These are phyloP conservation scores for Ichneumoninae sp. DNA, from an alignment of 2,888 invertebrate species.

Conservation along the genomic window DNA sequence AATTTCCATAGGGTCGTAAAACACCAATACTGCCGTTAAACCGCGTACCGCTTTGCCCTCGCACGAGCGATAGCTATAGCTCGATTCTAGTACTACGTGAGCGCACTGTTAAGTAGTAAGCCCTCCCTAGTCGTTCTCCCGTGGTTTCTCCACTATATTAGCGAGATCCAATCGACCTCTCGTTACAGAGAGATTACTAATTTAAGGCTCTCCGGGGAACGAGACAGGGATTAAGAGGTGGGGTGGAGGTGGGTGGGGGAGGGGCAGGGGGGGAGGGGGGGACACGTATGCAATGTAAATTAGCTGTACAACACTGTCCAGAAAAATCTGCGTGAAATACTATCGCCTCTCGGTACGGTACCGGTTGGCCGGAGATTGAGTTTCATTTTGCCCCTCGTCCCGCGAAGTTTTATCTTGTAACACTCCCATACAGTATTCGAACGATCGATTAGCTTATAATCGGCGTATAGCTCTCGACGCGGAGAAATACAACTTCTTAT, in stretches of 20 bases:
- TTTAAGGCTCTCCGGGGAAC: conserved; percentile 37
- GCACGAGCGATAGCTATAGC: conserved; percentile 18
- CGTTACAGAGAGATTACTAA: conserved; percentile 64
- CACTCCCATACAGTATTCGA: conserved; percentile 25
- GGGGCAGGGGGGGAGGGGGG: too few relatives aligned
- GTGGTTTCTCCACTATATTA: conserved; percentile 59
- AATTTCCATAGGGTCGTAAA: conserved; percentile 69
- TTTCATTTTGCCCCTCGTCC: conserved; percentile 37
- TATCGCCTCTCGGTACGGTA: conserved; percentile 41
- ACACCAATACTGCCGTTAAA: conserved; percentile 62
- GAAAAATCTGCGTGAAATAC: conserved; percentile 40
- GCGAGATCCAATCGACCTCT: conserved; percentile 55
- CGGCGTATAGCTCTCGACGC: conserved; percentile 48
- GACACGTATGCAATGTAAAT: conserved; percentile 34
- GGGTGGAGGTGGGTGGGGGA: conserved; percentile 8
- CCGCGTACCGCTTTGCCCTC: neutral
- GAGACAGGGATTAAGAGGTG: conserved; percentile 44
- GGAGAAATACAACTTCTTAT: conserved; percentile 54
- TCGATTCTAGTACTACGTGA: conserved; percentile 51
- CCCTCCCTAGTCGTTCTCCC: conserved; percentile 45
- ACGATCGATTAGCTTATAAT: conserved; percentile 62
- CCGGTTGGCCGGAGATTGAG: conserved; percentile 27
- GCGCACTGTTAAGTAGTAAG: conserved; percentile 60
- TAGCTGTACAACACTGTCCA: conserved; percentile 4
- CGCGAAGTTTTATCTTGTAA: conserved; percentile 22